Base-by-base conservation (phyloP, 2,888 invertebrate genomes). In the Thereva unica region DNA sequence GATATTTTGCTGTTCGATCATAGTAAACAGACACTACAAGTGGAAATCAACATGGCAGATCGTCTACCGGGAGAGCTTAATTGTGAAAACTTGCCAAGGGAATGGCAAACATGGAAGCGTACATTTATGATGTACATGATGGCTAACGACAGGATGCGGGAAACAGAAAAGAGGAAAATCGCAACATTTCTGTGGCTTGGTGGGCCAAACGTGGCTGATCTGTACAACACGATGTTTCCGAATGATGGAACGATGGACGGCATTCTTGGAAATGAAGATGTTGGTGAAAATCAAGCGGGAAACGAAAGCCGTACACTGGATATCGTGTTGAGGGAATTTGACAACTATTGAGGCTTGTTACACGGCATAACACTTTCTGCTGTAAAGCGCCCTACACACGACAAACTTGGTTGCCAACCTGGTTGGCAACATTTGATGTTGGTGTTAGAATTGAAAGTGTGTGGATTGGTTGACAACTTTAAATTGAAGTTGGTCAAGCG, bases 291-390 rank as follows among this genome's bases (percentile, higher is more conserved):
- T 42, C 7, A 42, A 8, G 42, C 42, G 42, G 42, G 8, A 42
- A 8, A 42, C 6, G 42, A 6, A 42, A 6, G 42, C 8, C 54
- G 59, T 3, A 64, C 59, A 37, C 12, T 68, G 34, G 42, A 53
- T 6, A 54, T 65, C n/a, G 64, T 69, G 23, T 38, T 67, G 8
- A 23, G 40, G 44, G 63, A 64, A 53, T 68, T 72, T 68, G 66
- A 70, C 44, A 41, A 63, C 9, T 63, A 72, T n/a, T n/a, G n/a
- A n/a, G n/a, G n/a, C n/a, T n/a, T n/a, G n/a, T n/a, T n/a, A n/a
- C n/a, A n/a, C n/a, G n/a, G n/a, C n/a, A n/a, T n/a, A n/a, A n/a
- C n/a, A n/a, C n/a, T n/a, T n/a, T n/a, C n/a, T n/a, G n/a, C n/a
- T n/a, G n/a, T n/a, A n/a, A n/a, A n/a, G n/a, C n/a, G n/a, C n/a